phyloP scores from a whole-genome alignment of 2,888 invertebrate genomes.

The Drosophila ochracea region DNA sequence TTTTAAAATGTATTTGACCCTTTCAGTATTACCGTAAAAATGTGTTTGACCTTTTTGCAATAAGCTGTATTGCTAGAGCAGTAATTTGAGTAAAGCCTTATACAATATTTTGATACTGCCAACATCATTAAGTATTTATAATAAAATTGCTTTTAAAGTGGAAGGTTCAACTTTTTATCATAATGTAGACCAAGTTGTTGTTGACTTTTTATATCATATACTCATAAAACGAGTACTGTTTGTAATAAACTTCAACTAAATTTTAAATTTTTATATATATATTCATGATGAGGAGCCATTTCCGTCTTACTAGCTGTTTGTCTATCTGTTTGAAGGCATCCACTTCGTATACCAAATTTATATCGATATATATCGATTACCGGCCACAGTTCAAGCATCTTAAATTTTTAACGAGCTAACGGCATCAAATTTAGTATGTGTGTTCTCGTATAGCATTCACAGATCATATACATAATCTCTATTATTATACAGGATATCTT shows the following conservation, averaged over 20 bases:
- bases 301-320: background rate
- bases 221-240: background rate
- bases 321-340: background rate
- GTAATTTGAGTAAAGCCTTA: background rate
- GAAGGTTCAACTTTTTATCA: background rate
- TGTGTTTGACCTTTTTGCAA: background rate
- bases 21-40: background rate
- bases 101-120: background rate
- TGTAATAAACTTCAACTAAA: background rate
- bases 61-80: background rate
- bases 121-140: background rate
- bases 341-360: background rate
- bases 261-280: background rate
- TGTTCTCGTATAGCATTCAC: too few species aligned
- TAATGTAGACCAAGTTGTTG: background rate
- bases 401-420: background rate
- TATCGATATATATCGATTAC: background rate
- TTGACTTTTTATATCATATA: background rate
- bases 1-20: too few species aligned
- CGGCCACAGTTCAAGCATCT: background rate
- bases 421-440: background rate
- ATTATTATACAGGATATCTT: background rate
- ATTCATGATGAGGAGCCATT: background rate
- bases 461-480: background rate
- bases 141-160: background rate